Conservation (phyloP, 2,888 invertebrate genomes). For the Hypena proboscidalis region DNA sequence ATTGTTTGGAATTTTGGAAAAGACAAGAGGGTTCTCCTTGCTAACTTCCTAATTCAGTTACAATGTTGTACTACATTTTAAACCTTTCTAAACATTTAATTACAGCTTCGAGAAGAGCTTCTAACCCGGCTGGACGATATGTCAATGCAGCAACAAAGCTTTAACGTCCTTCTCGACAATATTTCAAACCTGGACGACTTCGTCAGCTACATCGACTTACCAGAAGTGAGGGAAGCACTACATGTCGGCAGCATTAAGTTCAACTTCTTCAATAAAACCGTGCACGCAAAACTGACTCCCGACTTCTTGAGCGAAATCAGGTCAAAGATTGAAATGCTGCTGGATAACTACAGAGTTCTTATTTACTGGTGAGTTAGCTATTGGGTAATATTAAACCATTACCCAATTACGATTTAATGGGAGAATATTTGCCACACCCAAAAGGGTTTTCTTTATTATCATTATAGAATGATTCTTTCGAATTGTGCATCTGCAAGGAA, state of each 20-base stretch:
- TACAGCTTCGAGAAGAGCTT: conserved; percentile 60
- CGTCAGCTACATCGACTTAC: conserved; percentile 82
- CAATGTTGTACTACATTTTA: no score
- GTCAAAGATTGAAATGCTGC: conserved; percentile 83
- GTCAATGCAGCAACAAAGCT: conserved; percentile 55
- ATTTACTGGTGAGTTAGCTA: conserved; percentile 87
- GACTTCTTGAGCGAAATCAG: conserved; percentile 89
- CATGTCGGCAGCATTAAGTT: conserved; percentile 89
- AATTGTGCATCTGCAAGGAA: no score
- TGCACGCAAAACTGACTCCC: conserved; percentile 66
- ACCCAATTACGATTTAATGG: no score
- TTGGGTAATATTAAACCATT: no score
- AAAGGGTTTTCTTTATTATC: no score
- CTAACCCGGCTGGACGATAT: conserved; percentile 55
- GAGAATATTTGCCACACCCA: no score
- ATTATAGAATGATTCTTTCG: no score
- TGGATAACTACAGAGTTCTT: conserved; percentile 87
- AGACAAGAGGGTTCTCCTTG: no score
- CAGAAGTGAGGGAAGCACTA: conserved; percentile 85
- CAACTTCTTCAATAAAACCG: conserved; percentile 50
- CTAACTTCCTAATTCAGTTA: no score
- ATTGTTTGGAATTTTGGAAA: no score
- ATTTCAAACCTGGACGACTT: conserved; percentile 69
- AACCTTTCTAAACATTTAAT: no score
- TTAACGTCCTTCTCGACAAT: conserved; percentile 67